Evolutionary conservation across 2,888 invertebrate genomes (phyloP), one percentile per base, ranked within the genome.

Genomic region (Melitaea athalia): DNA sequence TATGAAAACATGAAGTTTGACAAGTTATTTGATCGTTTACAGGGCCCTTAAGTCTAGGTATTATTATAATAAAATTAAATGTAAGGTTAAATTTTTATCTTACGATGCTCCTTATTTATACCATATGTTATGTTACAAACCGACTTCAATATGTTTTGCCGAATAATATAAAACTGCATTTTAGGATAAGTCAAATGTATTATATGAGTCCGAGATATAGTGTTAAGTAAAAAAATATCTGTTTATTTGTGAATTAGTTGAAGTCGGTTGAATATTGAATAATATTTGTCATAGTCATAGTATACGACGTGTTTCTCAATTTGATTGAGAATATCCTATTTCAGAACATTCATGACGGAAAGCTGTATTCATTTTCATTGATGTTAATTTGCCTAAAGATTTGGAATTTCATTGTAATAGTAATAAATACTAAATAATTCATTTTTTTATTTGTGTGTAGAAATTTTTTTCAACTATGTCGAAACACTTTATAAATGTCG

Each of bases 21-120:
- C n/a, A n/a, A n/a, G n/a, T n/a, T n/a, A n/a, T n/a, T n/a, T n/a
- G n/a, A n/a, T n/a, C n/a, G n/a, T n/a, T n/a, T n/a, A n/a, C n/a
- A n/a, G n/a, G n/a, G n/a, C n/a, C n/a, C n/a, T n/a, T n/a, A n/a
- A 17, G 59, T 43, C 38, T 57, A 57, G 33, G 53, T 55, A 55
- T 33, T 52, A 24, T 24, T 24, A 24, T 2, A 31, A 52, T 24
- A 33, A 55, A 55, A 33, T 24, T 24, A 33, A 38, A 38, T 38
- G 33, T 33, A 31, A 55, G 45, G 31, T 53, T 63, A 63, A 12
- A 52, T 52, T 55, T 55, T 33, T 55, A 33, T 55, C 53, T 33
- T 55, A n/a, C 14, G 31, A 55, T 14, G 10, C 14, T 53, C 33
- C 53, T 33, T 55, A 55, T 55, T 55, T 55, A 55, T 55, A 31